Evolutionary conservation across 2,888 invertebrate genomes (phyloP).

Genomic region (Amblyteles armatorius): DNA sequence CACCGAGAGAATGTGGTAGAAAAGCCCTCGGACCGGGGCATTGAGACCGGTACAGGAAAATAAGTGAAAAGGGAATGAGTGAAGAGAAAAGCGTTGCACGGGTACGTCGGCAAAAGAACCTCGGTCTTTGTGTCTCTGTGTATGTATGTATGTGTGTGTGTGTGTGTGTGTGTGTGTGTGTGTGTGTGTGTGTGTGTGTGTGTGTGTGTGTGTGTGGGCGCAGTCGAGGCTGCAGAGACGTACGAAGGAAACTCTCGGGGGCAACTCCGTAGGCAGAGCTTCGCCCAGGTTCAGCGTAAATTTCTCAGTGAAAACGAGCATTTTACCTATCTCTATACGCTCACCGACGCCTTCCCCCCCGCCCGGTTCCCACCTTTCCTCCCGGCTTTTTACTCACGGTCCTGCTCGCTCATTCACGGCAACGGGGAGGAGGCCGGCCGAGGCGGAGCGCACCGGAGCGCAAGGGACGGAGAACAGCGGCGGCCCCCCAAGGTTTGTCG

Average conservation of each 20-base stretch:
- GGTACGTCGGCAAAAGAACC: not conserved
- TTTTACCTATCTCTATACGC: slow-evolving; percentile 42
- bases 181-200: not conserved
- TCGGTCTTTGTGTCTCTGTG: not conserved
- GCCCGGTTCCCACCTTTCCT: slow-evolving; percentile 21
- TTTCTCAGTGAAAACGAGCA: slow-evolving; percentile 49
- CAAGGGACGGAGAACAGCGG: not conserved
- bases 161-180: not conserved
- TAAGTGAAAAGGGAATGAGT: slow-evolving; percentile 41
- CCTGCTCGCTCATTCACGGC: slow-evolving; percentile 53
- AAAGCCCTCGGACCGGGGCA: slow-evolving; percentile 37
- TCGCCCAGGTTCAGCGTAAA: slow-evolving; percentile 10
- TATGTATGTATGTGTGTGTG: not conserved
- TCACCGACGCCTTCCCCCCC: not conserved
- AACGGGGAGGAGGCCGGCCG: slow-evolving; percentile 19
- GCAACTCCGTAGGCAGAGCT: slow-evolving; percentile 24
- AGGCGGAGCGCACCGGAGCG: not conserved
- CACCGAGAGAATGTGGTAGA: slow-evolving; percentile 58
- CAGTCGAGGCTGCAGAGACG: slow-evolving; percentile 27
- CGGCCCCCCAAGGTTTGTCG: slow-evolving; percentile 20
- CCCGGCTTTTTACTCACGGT: slow-evolving; percentile 40
- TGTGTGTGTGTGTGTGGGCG: not conserved
- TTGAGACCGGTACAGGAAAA: slow-evolving; percentile 48
- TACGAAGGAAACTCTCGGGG: slow-evolving; percentile 40
- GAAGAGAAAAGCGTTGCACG: slow-evolving; percentile 14